Percentiles rank a stretch among this genome's conserved stretches.
phyloP scores from a whole-genome alignment of 1,140 invertebrate genomes.

The Helicoverpa zea region DNA sequence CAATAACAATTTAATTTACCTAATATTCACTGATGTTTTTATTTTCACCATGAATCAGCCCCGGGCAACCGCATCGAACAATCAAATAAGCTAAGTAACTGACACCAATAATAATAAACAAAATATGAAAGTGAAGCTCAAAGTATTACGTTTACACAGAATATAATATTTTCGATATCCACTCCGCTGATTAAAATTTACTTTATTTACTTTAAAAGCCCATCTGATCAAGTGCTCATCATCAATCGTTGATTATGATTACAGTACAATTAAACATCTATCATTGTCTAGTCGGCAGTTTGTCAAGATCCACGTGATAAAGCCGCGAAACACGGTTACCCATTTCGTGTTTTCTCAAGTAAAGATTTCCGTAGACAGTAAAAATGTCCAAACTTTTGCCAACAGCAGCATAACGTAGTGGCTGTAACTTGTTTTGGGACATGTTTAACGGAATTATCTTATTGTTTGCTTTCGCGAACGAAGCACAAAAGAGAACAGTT shows the following conservation, averaged over 20 bases:
- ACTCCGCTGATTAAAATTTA: slow-evolving; percentile 41
- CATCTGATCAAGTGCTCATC: slow-evolving; percentile 5
- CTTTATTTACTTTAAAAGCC: slow-evolving; percentile 6
- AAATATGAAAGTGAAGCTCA: slow-evolving; percentile 38
- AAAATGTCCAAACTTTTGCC: slow-evolving; percentile 69
- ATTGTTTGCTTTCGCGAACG: slow-evolving; percentile 46
- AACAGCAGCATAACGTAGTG: slow-evolving; percentile 57
- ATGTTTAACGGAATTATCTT: slow-evolving; percentile 54
- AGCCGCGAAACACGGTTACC: slow-evolving; percentile 46
- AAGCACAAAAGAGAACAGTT: slow-evolving; percentile 40
- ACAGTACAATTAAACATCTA: slow-evolving; percentile 55
- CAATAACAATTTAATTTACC: not conserved
- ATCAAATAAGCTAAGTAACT: slow-evolving; percentile 34
- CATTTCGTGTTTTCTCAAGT: slow-evolving; percentile 53
- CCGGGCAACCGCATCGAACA: slow-evolving; percentile 9
- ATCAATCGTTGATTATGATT: slow-evolving; percentile 20
- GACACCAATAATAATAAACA: slow-evolving; percentile 30
- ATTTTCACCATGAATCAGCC: slow-evolving; percentile 1
- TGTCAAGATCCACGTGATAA: slow-evolving; percentile 61
- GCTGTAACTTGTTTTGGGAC: slow-evolving; percentile 56
- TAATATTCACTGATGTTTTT: not conserved
- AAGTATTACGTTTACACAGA: slow-evolving; percentile 14
- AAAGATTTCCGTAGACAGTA: slow-evolving; percentile 64
- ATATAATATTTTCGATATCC: slow-evolving; percentile 32
- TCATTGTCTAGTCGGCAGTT: slow-evolving; percentile 55